Conservation (phyloP, 1,140 invertebrate genomes). For the Aphis gossypii region DNA sequence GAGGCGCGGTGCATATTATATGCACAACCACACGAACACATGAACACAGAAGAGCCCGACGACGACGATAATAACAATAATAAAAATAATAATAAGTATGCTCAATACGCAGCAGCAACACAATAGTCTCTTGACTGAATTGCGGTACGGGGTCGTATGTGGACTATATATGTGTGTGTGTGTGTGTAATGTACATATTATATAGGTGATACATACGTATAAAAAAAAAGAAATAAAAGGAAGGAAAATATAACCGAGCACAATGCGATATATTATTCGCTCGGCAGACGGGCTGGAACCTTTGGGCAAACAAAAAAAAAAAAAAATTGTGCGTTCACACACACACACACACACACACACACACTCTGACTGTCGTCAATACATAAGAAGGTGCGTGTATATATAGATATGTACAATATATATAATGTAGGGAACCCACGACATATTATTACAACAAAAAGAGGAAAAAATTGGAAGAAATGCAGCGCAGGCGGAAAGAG, state of each 20-base stretch:
- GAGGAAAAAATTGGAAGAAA: slow-evolving; percentile 33
- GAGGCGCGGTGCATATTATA: not conserved
- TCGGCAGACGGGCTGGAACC: slow-evolving; percentile 39
- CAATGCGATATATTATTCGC: slow-evolving; percentile 36
- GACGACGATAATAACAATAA: slow-evolving; percentile 5
- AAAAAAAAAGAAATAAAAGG: not conserved
- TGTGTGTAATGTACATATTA: not conserved
- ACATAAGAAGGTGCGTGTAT: not conserved
- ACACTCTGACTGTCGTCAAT: not conserved
- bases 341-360: too few relatives aligned
- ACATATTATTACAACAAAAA: not conserved
- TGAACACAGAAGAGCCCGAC: not conserved
- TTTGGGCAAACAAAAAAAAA: slow-evolving; percentile 27
- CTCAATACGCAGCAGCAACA: not conserved
- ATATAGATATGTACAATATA: not conserved
- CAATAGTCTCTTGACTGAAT: slow-evolving; percentile 43
- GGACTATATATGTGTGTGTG: not conserved
- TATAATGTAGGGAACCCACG: slow-evolving; percentile 8
- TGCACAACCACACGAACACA: not conserved
- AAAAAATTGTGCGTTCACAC: not conserved
- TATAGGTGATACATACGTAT: not conserved
- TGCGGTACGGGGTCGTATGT: slow-evolving; percentile 22
- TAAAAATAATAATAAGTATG: slow-evolving; percentile 16
- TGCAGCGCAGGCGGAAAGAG: slow-evolving; percentile 9
- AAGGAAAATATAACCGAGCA: not conserved